Percentiles rank a stretch among this genome's conserved stretches.
Conservation (phyloP, 2,888 invertebrate genomes). For the Coenonympha glycerion region DNA sequence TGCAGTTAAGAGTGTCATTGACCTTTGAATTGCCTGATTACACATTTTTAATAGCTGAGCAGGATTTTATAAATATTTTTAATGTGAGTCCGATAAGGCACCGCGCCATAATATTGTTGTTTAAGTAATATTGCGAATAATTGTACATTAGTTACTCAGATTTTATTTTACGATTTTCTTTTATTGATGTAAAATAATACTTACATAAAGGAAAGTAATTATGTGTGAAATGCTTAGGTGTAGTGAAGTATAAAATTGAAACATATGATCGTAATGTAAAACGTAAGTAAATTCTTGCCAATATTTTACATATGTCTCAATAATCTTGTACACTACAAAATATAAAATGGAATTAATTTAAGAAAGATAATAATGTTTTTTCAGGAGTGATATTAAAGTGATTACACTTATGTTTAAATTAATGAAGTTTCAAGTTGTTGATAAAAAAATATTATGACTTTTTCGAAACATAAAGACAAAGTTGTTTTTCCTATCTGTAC, state of each 20-base stretch:
- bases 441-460: neutral
- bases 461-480: no score
- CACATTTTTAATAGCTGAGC: conserved; percentile 63
- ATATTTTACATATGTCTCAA: neutral
- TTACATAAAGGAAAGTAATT: conserved; percentile 2
- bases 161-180: conserved; percentile 2
- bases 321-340: no score
- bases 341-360: no score
- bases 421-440: no score
- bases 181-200: neutral
- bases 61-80: conserved; percentile 58
- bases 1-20: conserved; percentile 56
- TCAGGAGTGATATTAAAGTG: no score
- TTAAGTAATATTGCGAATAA: conserved; percentile 19
- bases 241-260: neutral
- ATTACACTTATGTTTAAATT: no score
- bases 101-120: conserved; percentile 14
- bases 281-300: neutral
- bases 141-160: conserved; percentile 6
- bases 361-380: no score
- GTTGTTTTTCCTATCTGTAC: no score
- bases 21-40: conserved; percentile 68
- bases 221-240: neutral
- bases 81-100: conserved; percentile 41
- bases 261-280: neutral